Evolutionary conservation across 2,113 vertebrate genomes (phyloP).

Genomic region (Murina feae): DNA sequence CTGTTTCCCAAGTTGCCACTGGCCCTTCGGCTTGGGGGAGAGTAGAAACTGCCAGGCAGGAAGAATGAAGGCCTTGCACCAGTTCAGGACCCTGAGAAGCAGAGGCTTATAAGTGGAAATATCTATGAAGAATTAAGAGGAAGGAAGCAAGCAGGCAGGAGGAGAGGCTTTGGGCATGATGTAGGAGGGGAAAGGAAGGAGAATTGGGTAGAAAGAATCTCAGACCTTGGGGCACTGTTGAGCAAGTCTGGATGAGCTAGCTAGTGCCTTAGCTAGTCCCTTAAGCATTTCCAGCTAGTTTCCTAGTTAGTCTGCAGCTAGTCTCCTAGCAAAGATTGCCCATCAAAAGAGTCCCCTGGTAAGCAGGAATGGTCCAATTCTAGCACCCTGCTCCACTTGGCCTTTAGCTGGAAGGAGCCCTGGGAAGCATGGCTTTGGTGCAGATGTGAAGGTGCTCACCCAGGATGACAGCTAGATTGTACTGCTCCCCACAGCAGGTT

Average conservation of each 20-base stretch:
- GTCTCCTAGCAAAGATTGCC: background rate
- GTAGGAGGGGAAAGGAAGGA: background rate
- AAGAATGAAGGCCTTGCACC: background rate
- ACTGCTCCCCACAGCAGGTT: background rate
- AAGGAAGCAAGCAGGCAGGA: background rate
- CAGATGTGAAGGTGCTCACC: background rate
- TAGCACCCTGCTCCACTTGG: background rate
- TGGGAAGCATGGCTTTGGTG: accelerated
- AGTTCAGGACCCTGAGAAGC: background rate
- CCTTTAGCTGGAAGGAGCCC: background rate
- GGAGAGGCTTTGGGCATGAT: background rate
- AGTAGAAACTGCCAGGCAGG: background rate
- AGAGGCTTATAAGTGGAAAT: background rate
- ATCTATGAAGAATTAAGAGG: background rate
- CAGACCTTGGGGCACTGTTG: accelerated
- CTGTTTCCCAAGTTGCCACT: background rate
- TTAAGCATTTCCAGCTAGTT: background rate
- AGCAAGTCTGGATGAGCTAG: background rate
- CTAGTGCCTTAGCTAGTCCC: background rate
- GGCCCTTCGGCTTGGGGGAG: background rate
- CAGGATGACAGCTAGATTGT: background rate
- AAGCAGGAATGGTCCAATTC: background rate
- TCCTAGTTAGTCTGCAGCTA: background rate
- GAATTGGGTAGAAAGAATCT: background rate
- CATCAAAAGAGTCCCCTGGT: background rate